phyloP scores from a whole-genome alignment of 2,797 vertebrate genomes.

The Gymnothorax javanicus region DNA sequence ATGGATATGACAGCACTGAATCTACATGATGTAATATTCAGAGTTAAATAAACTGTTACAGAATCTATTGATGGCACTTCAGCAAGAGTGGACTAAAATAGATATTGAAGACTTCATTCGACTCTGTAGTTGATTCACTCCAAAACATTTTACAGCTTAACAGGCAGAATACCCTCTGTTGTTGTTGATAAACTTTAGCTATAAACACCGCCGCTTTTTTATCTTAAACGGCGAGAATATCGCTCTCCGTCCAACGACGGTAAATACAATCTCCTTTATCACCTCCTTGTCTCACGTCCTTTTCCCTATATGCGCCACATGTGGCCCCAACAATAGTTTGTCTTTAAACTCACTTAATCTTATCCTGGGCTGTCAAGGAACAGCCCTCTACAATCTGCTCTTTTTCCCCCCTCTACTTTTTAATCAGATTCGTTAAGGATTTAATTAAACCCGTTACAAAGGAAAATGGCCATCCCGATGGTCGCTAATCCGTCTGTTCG shows the following conservation, averaged over 20 bases:
- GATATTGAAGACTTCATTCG: no score
- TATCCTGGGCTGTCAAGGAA: slow-evolving; percentile 30
- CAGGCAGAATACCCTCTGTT: not conserved
- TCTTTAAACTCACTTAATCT: slow-evolving; percentile 26
- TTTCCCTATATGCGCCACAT: not conserved
- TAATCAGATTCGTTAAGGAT: slow-evolving; percentile 38
- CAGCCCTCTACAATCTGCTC: slow-evolving; percentile 28
- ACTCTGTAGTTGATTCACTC: no score
- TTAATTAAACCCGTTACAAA: slow-evolving; percentile 45
- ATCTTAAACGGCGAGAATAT: not conserved
- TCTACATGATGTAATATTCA: no score
- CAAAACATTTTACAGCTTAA: not conserved
- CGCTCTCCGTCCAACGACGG: not conserved
- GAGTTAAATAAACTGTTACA: no score
- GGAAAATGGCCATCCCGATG: slow-evolving; percentile 31
- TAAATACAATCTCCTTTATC: not conserved
- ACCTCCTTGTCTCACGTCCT: not conserved
- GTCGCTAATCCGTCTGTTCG: slow-evolving; percentile 35
- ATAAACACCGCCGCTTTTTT: not conserved
- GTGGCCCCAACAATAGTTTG: not conserved
- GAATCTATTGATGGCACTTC: no score
- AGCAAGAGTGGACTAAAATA: no score
- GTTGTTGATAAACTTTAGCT: not conserved
- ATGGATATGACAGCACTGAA: not conserved
- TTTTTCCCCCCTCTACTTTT: slow-evolving; percentile 24